Conservation (phyloP, 2,888 invertebrate genomes). For the Hermodice carunculata region DNA sequence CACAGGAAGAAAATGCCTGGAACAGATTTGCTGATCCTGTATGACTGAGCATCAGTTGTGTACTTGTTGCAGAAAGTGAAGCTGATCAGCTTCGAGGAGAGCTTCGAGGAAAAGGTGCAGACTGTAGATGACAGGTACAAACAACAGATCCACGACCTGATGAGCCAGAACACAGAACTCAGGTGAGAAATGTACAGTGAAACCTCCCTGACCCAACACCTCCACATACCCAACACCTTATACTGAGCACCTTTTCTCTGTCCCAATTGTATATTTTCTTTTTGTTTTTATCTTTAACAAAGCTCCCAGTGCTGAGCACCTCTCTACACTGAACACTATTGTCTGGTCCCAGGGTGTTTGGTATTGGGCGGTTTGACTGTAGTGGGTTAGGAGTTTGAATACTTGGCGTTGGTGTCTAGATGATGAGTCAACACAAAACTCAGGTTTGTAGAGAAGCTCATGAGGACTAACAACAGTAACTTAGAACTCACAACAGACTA, state of each 20-base stretch:
- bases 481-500: too few relatives aligned
- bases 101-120: slow-evolving; percentile 62
- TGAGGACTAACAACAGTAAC: too few relatives aligned
- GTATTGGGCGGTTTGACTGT: background rate
- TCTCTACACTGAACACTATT: background rate
- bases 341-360: background rate
- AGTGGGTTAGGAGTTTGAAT: background rate
- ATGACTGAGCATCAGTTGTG: too few relatives aligned
- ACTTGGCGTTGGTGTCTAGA: background rate
- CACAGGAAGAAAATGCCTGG: too few relatives aligned
- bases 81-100: slow-evolving; percentile 60
- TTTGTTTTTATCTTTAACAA: background rate
- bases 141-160: slow-evolving; percentile 58
- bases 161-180: slow-evolving; percentile 64
- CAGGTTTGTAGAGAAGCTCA: too few relatives aligned
- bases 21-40: too few relatives aligned
- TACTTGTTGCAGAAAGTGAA: slow-evolving; percentile 57
- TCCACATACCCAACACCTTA: too few relatives aligned
- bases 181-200: slow-evolving; percentile 45
- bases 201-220: too few relatives aligned
- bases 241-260: too few relatives aligned
- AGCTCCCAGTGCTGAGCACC: too few relatives aligned
- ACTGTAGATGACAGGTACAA: slow-evolving; percentile 64
- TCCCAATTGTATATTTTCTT: too few relatives aligned
- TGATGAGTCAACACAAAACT: background rate